A percentile compares a stretch with the other conserved stretches of the same genome.
Evolutionary conservation across 2,797 vertebrate genomes (phyloP).

Genomic region (Poecile montanus): DNA sequence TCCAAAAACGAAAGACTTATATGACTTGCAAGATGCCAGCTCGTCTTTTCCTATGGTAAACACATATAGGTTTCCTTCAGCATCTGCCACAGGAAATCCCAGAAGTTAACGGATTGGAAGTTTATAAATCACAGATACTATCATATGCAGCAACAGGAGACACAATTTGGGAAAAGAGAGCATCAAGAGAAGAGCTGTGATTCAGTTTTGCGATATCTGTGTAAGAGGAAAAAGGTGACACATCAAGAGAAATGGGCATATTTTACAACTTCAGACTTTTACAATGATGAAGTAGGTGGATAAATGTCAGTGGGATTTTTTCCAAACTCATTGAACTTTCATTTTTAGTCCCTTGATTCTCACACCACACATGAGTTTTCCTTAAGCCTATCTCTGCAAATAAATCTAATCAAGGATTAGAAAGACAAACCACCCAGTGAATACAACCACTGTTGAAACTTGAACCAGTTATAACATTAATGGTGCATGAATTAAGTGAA

Average conservation of each 20-base stretch:
- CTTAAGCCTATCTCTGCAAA: not conserved
- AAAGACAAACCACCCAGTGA: not conserved
- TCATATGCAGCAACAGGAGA: not conserved
- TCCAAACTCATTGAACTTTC: not conserved
- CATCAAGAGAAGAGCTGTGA: not conserved
- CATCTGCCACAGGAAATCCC: not conserved
- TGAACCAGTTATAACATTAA: not conserved
- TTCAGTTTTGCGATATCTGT: not conserved
- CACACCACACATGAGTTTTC: not conserved
- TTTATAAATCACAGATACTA: not conserved
- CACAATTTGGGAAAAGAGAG: not conserved
- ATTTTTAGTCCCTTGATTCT: not conserved
- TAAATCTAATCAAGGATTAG: not conserved
- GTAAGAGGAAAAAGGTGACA: not conserved
- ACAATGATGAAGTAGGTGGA: not conserved
- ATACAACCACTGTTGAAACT: not conserved
- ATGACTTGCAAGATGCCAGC: not conserved
- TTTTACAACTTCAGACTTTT: not conserved
- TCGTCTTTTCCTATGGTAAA: not conserved
- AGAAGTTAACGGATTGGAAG: not conserved
- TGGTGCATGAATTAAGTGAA: not conserved
- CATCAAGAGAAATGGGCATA: not conserved
- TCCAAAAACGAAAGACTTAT: not conserved
- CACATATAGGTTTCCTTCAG: not conserved
- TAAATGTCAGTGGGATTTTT: not conserved